These are phyloP conservation scores for Oncorhynchus masou DNA, from an alignment of 2,113 vertebrate species.

Conservation along the genomic window DNA sequence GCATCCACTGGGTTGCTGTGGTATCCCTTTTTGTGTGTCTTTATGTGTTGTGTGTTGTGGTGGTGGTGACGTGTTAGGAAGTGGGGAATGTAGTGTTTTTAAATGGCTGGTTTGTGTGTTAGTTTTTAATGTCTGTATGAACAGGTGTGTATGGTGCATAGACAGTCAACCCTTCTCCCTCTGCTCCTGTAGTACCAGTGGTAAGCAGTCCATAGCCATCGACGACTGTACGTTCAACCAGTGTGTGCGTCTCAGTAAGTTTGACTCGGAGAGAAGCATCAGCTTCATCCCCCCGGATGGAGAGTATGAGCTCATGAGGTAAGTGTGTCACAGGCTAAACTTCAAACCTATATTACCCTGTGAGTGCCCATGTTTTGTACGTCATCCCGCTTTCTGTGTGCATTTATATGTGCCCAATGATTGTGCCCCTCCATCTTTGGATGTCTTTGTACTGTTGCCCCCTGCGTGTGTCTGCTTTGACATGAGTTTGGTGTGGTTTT, in stretches of 20 bases:
- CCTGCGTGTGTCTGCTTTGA: neutral
- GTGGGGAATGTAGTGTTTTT: neutral
- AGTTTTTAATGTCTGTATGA: neutral
- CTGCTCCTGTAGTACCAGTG: constrained; percentile 65
- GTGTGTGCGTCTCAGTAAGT: constrained; percentile 98
- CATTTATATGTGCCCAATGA: too few relatives aligned
- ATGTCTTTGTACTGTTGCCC: neutral
- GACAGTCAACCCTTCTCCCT: constrained; percentile 8
- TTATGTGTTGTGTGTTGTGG: constrained; percentile 6
- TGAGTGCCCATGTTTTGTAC: neutral
- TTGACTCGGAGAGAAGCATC: constrained; percentile 98
- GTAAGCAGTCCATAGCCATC: constrained; percentile 98
- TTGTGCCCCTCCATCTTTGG: too few relatives aligned
- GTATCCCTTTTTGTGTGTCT: constrained; percentile 9
- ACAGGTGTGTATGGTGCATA: neutral
- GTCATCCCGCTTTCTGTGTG: too few relatives aligned
- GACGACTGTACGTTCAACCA: constrained; percentile 99
- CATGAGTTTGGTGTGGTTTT: neutral
- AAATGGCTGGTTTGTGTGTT: neutral
- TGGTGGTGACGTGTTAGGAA: neutral
- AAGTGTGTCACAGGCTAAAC: constrained; percentile 19
- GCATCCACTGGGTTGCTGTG: constrained; percentile 11
- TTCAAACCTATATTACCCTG: neutral
- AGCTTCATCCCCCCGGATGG: constrained; percentile 99
- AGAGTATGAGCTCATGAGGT: constrained; percentile 99